Base-by-base conservation (phyloP, 1,140 invertebrate genomes). In the Drosophila pallidifrons region DNA sequence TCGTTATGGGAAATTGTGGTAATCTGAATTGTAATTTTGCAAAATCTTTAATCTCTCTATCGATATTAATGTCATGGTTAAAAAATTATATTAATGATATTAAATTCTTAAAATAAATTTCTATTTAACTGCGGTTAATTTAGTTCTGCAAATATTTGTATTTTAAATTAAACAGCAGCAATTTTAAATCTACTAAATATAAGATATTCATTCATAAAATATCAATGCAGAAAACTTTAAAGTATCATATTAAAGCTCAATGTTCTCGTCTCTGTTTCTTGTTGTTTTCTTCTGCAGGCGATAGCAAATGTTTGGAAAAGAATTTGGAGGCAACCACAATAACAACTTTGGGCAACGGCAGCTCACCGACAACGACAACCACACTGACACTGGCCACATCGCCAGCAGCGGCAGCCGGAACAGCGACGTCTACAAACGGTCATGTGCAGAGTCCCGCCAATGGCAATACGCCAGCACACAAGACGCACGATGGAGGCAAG, bases 241-340 rank as follows among this genome's bases (percentile, higher is more conserved):
- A 25, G 20, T 25, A 38, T 38, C 3, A 38, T 38, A 10, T 38
- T 7, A 10, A 38, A 32, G 5, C 32, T 32, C 32, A 6, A 32
- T 32, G 13, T 30, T 43, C 45, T 57, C 66, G 76, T 68, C 55
- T 65, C 49, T 69, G 10, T 35, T 10, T 45, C 43, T 47, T 65
- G 30, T 51, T 41, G 52, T 51, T 59, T 68, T 58, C 20, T 51
- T 46, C 52, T 52, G 5, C 65, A 92, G 91, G 91, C 81, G 91
- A 91, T 6, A 85, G 82, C 65, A 92, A 92, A 81, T 92, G 91
- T 69, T 85, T 92, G 80, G 91, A 92, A 76, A 92, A 92, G 66
- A 91, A 81, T 77, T 65, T 86, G 45, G 91, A 92, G 67, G 59
- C 90, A 30, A 72, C 75, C 59, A 90, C 82, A 63, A 81, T 89